Conservation (phyloP, 2,888 invertebrate genomes). For the Thumatha senex region DNA sequence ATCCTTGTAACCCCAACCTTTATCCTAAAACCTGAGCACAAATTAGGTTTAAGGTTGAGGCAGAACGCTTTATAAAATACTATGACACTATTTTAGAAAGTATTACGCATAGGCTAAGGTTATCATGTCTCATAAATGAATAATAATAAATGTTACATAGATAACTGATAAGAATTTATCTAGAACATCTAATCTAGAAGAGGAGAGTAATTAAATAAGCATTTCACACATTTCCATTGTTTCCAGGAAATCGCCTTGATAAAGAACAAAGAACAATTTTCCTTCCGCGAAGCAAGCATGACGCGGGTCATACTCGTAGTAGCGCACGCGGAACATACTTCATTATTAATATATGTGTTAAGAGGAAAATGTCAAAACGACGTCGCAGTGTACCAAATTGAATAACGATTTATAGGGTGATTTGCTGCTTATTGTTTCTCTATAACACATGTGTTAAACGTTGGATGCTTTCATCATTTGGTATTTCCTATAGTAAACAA, state of each 20-base stretch:
- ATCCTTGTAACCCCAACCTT: slow-evolving; percentile 19
- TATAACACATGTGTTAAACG: slow-evolving; percentile 8
- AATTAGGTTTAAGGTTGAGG: slow-evolving; percentile 3
- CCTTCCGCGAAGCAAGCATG: slow-evolving; percentile 31
- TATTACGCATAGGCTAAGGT: too few relatives aligned
- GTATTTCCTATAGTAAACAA: background rate
- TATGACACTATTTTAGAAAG: too few relatives aligned
- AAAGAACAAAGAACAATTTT: slow-evolving; percentile 22
- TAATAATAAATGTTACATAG: too few relatives aligned
- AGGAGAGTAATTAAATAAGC: background rate
- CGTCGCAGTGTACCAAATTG: slow-evolving; percentile 8
- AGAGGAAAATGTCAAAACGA: slow-evolving; percentile 25
- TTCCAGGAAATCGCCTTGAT: slow-evolving; percentile 29
- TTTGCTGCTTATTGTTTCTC: background rate
- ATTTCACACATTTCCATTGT: slow-evolving; percentile 16
- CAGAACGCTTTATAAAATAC: background rate
- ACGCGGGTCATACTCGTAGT: slow-evolving; percentile 14
- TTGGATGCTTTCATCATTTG: background rate
- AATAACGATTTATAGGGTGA: slow-evolving; percentile 7
- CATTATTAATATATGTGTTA: slow-evolving; percentile 27
- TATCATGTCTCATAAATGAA: too few relatives aligned
- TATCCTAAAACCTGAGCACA: slow-evolving; percentile 3
- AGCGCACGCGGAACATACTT: slow-evolving; percentile 12
- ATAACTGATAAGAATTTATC: too few relatives aligned
- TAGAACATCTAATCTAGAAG: too few relatives aligned